phyloP scores from a whole-genome alignment of 35 echinoderm and acorn worm genomes.

The Nesometra sesokonis region DNA sequence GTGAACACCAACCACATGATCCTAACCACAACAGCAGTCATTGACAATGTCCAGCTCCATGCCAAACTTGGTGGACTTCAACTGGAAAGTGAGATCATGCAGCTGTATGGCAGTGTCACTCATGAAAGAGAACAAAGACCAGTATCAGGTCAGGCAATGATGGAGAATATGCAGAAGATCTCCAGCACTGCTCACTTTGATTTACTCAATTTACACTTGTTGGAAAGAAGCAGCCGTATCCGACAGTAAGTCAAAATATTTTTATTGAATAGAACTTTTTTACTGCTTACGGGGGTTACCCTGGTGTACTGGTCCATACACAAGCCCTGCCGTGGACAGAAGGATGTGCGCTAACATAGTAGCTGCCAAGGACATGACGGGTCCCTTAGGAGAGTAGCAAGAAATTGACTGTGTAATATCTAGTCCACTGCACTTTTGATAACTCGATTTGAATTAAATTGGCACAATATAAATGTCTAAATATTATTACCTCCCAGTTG shows the following conservation, averaged over 20 bases:
- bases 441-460: too few species aligned
- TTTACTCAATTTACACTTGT: not conserved
- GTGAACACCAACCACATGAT: slow-evolving; percentile 19
- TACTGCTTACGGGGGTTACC: too few species aligned
- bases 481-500: too few species aligned
- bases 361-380: too few species aligned
- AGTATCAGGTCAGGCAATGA: not conserved
- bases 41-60: slow-evolving; percentile 67
- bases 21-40: slow-evolving; percentile 24
- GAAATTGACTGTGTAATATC: too few species aligned
- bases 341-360: too few species aligned
- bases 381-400: too few species aligned
- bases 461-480: too few species aligned
- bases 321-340: too few species aligned
- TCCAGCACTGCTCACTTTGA: not conserved
- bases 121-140: not conserved
- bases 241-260: not conserved
- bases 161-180: not conserved
- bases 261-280: too few species aligned
- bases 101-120: slow-evolving; percentile 46
- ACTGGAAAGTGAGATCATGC: slow-evolving; percentile 60
- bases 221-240: not conserved
- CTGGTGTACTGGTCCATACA: too few species aligned
- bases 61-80: slow-evolving; percentile 80
- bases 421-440: too few species aligned